phyloP scores from a whole-genome alignment of 2,888 invertebrate species.

The Neria commutata region DNA sequence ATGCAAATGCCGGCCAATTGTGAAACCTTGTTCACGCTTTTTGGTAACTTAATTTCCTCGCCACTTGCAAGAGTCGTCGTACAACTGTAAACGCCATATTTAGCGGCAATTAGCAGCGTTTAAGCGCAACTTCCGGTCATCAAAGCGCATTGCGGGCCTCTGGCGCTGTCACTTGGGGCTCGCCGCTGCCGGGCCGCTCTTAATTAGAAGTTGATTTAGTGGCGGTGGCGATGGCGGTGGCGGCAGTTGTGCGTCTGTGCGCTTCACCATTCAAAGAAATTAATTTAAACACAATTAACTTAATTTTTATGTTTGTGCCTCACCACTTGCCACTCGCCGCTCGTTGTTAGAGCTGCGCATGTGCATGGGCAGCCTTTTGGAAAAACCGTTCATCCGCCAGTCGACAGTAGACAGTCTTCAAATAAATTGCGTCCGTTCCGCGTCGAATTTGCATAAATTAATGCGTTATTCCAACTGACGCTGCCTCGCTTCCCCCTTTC shows the following conservation, averaged over 20 bases:
- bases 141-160: too few relatives aligned
- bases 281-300: background rate
- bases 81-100: slow-evolving; percentile 18
- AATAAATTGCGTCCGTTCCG: too few relatives aligned
- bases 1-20: background rate
- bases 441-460: slow-evolving; percentile 29
- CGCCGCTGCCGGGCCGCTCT: background rate
- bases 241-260: too few relatives aligned
- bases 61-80: slow-evolving; percentile 13
- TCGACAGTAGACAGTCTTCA: too few relatives aligned
- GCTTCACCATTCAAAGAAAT: background rate
- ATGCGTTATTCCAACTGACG: slow-evolving; percentile 15
- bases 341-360: too few relatives aligned
- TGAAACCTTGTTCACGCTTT: background rate
- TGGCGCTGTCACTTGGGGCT: too few relatives aligned
- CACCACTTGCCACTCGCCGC: background rate
- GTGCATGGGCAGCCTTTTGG: background rate
- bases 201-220: slow-evolving; percentile 2
- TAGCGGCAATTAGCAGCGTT: slow-evolving; percentile 31
- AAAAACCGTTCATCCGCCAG: too few relatives aligned
- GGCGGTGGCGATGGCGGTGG: too few relatives aligned
- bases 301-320: background rate
- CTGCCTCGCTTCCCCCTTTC: too few relatives aligned
- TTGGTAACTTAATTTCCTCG: slow-evolving; percentile 9
- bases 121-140: slow-evolving; percentile 33